phyloP scores from a whole-genome alignment of 2,113 vertebrate species.

The Silurus meridionalis region DNA sequence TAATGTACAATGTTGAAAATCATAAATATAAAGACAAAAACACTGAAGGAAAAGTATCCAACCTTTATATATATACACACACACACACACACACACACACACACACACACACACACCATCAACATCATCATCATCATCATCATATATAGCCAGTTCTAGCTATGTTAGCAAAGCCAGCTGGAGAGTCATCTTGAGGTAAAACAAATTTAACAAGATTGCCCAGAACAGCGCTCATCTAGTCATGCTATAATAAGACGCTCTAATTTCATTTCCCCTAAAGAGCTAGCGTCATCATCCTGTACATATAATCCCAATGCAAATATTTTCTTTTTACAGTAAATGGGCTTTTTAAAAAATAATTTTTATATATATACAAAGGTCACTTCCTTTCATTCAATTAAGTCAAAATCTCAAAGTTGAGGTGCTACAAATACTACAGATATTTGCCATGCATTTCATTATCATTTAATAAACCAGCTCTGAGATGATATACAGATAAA shows the following conservation, averaged over 20 bases:
- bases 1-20: no score
- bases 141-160: background rate
- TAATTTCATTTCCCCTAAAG: background rate
- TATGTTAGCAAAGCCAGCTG: background rate
- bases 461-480: background rate
- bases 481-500: background rate
- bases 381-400: background rate
- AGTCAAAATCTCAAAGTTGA: background rate
- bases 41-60: no score
- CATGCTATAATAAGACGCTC: background rate
- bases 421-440: background rate
- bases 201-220: background rate
- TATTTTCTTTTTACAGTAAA: constrained; percentile 5
- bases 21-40: no score
- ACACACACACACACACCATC: no score
- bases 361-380: background rate
- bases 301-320: background rate
- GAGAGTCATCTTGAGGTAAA: background rate
- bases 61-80: no score
- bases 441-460: background rate
- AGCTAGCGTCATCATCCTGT: background rate
- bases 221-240: background rate
- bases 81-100: no score
- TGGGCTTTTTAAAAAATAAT: background rate
- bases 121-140: no score